Conservation (phyloP, 2,113 vertebrate genomes). For the Promerops cafer region DNA sequence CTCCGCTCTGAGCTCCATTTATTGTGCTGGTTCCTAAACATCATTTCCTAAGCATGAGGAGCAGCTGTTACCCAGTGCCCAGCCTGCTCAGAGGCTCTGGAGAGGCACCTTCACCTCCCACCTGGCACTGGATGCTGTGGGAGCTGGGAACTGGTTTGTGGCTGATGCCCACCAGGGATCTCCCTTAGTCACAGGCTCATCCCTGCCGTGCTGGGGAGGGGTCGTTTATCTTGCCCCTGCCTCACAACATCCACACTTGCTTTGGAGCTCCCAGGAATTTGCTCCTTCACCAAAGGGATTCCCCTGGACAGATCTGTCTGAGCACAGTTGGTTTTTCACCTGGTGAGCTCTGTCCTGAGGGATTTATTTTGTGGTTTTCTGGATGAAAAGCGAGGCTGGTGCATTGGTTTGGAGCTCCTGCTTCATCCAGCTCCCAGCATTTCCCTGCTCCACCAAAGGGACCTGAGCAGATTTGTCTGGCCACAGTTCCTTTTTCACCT, state of each 20-base stretch:
- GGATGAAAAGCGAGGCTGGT: neutral
- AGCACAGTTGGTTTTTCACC: neutral
- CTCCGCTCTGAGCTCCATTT: neutral
- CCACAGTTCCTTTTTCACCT: neutral
- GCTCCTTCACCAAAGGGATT: neutral
- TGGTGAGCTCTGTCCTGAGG: slow-evolving; percentile 14
- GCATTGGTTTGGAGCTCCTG: neutral
- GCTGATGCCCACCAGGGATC: neutral
- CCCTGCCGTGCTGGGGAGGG: accelerated
- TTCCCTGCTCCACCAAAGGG: neutral
- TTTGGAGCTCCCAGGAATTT: neutral
- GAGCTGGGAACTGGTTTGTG: neutral
- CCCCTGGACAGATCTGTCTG: accelerated
- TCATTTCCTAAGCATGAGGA: neutral
- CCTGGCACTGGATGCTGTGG: accelerated
- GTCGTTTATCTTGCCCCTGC: neutral
- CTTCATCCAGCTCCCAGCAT: neutral
- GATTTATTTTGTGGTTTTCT: neutral
- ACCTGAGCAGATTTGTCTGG: neutral
- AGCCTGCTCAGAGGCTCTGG: neutral
- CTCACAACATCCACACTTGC: neutral
- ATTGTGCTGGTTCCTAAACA: neutral
- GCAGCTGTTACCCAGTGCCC: neutral
- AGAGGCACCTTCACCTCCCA: neutral
- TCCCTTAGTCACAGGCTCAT: neutral